Conservation (phyloP, 2,113 vertebrate genomes). For the Apodemus speciosus region DNA sequence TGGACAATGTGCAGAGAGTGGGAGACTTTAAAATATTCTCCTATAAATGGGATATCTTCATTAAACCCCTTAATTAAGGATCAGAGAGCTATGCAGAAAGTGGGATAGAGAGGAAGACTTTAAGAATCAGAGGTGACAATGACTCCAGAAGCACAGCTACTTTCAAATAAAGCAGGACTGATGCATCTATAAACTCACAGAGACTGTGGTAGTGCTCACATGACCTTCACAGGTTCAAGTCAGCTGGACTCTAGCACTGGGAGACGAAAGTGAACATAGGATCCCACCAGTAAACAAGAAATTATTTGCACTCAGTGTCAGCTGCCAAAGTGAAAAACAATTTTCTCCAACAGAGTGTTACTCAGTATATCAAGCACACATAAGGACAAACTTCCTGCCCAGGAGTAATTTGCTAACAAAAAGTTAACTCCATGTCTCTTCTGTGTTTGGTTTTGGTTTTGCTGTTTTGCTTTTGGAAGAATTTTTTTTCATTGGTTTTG, state of each 20-base stretch:
- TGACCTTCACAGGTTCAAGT: neutral
- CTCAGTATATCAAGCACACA: neutral
- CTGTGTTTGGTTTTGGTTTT: neutral
- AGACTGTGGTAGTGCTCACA: neutral
- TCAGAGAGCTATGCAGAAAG: neutral
- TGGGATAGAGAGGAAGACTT: neutral
- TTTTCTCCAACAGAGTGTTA: neutral
- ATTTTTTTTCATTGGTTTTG: neutral
- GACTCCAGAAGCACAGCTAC: neutral
- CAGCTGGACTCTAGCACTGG: neutral
- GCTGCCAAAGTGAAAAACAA: neutral
- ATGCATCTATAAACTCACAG: neutral
- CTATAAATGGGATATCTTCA: neutral
- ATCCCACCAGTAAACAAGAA: neutral
- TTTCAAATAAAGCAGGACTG: neutral
- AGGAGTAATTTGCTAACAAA: neutral
- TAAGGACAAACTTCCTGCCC: neutral
- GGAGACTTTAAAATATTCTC: neutral
- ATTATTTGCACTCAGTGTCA: neutral
- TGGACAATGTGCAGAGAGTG: neutral
- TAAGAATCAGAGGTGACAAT: neutral
- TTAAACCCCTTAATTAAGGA: neutral
- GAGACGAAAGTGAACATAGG: neutral
- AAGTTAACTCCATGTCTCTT: neutral
- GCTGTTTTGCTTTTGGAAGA: neutral